Evolutionary conservation across 2,113 vertebrate genomes (phyloP), one percentile per base, ranked within the genome.

Genomic region (Podilymbus podiceps): DNA sequence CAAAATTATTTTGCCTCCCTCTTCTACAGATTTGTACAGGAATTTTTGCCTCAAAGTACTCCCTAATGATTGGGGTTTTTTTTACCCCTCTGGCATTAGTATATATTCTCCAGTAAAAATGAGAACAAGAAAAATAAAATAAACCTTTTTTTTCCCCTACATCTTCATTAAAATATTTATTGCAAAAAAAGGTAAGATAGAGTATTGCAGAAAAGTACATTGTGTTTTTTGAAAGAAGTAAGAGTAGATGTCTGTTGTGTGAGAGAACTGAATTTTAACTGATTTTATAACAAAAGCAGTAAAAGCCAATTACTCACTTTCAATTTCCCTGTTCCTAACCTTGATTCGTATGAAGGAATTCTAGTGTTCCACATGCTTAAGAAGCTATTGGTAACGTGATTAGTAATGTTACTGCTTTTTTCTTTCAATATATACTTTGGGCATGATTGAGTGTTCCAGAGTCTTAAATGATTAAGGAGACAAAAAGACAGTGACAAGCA

Each of bases 391-490:
- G 87, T 84, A 87, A 95, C 35, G 60, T 55, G 90, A 88, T 93
- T 93, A 93, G 66, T 55, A 77, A 64, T 4, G n/a, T 91, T 87
- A 15, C 30, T 93, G 35, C 12, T 63, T 64, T 80, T 89, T 75
- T 73, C 40, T 87, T 49, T 50, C 1, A 6, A 38, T 52, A 69
- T 68, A 81, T 86, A 84, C 52, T 96, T 83, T 49, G 9, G 33
- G 20, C 63, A 91, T 81, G 85, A 96, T 71, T 85, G 88, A 95
- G 81, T 59, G 83, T 91, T 94, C 59, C 59, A 90, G 52, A 73
- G 80, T 74, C 75, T 88, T 91, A 94, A 90, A 88, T 47, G 68
- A 96, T 95, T 95, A 97, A 62, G 56, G 87, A 89, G 52, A 95
- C 89, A 81, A 91, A 89, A 96, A 92, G 79, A 89, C 42, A 79